Evolutionary conservation across 2,797 vertebrate genomes (phyloP), one percentile per base, ranked within the genome.

Genomic region (Neosilurus mollespiculum): DNA sequence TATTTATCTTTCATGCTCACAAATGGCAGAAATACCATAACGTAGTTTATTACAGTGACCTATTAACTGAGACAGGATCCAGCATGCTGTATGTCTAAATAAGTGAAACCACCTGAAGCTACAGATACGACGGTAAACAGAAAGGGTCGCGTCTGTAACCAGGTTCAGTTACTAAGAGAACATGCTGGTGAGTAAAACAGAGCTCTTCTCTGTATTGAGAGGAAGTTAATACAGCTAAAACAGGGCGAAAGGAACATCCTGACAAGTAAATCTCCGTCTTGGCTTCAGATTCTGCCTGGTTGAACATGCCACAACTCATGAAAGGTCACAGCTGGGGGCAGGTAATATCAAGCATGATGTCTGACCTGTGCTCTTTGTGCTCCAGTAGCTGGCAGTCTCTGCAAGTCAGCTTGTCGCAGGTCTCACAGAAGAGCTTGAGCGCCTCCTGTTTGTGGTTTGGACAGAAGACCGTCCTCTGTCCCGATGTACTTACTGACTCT

Each of bases 391-490:
- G 98, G 88, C 98, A 99, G 93, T 99, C 98, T 91, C 98, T 94
- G 93, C 98, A 99, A 30, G 98, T 99, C 92, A 99, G 92, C 82
- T 97, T 97, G 93, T 99, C 98, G 88, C 98, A 99, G 14, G 98
- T 99, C 92, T 99, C 98, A 92, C 98, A 99, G 93, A 97, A 99
- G 85, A 99, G 96, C 93, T 99, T 99, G 89, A 99, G 94, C 0
- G 97, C 96, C 88, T 99, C 98, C 94, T 99, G 98, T 92, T 97
- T 99, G 94, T 99, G 98, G 77, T 98, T 87, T 78, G 97, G 98
- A 92, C 98, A 99, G 93, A 99, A 99, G 89, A 99, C 97, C 22
- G 95, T 96, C 89, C 96, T 95, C 91, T 98, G 97, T 89, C 96
- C 98, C 67, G 98, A 93, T 20, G 95, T 87, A 91, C 95, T 94